These are phyloP conservation scores for Smithornis capensis DNA, from an alignment of 2,113 vertebrate genomes.

Conservation along the genomic window DNA sequence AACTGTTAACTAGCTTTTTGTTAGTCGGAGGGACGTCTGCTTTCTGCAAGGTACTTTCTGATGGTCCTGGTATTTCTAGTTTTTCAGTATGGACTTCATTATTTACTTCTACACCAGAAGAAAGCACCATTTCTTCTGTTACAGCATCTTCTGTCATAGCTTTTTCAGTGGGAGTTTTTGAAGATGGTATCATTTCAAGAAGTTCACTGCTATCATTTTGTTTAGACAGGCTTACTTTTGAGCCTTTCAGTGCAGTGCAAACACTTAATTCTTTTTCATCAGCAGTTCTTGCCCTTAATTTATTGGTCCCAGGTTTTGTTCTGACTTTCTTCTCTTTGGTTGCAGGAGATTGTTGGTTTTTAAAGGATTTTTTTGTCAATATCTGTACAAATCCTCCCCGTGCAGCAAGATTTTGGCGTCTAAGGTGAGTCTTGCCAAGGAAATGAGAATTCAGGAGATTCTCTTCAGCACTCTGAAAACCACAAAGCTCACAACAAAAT, in stretches of 20 bases:
- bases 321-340: slow-evolving; percentile 34
- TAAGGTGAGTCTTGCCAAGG: slow-evolving; percentile 74
- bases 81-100: background rate
- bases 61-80: background rate
- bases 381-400: slow-evolving; percentile 74
- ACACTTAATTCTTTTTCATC: slow-evolving; percentile 24
- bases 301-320: slow-evolving; percentile 36
- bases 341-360: slow-evolving; percentile 14
- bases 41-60: background rate
- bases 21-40: background rate
- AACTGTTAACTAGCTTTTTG: background rate
- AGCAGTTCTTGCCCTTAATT: slow-evolving; percentile 12
- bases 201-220: background rate
- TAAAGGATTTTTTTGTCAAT: slow-evolving; percentile 68
- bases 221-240: slow-evolving; percentile 13
- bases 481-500: slow-evolving; percentile 76
- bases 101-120: background rate
- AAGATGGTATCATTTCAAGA: slow-evolving; percentile 40
- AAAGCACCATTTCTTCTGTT: background rate
- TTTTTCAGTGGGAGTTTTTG: background rate
- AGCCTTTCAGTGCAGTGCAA: background rate
- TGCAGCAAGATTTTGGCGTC: slow-evolving; percentile 74
- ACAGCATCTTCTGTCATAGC: background rate
- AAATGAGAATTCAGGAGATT: slow-evolving; percentile 68
- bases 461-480: slow-evolving; percentile 72